Base-by-base conservation (phyloP, 2,113 vertebrate genomes). In the Glaucomys volans region DNA sequence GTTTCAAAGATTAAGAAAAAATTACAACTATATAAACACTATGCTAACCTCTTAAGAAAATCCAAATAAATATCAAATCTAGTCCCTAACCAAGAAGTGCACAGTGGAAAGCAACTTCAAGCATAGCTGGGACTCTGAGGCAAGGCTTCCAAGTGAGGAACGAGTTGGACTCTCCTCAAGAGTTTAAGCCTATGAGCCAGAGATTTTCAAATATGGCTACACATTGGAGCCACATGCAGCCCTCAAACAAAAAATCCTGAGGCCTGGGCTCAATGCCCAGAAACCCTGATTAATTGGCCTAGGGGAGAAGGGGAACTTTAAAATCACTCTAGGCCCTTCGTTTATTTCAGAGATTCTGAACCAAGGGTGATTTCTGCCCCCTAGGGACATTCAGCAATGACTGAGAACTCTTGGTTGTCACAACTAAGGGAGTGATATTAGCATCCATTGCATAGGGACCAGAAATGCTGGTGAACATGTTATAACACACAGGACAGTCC, bases 321-420 rank as follows among this genome's bases (percentile, higher is more conserved):
- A 72, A 90, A 28, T 84, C 50, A 3, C 22, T 76, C 40, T 54
- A 37, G 2, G 2, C 10, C 11, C 11, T 89, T 96, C 16, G 20
- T 85, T 95, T 91, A 40, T 74, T 52, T 92, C 54, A 92, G 16
- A 20, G 26, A 4, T 40, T 85, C 59, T 95, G 30, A 95, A 79
- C 2, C 32, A 24, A 5, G 5, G 1, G 30, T 64, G 40, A 79
- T 57, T 92, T 62, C 67, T 94, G 4, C 14, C 50, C 11, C n/a
- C 3, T 30, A 4, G 32, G 30, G 9, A 93, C 2, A 87, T 35
- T 32, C 71, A 66, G 40, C 26, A 90, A 69, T 47, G 20, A 79
- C 4, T 87, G 10, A 2, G 77, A 64, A 87, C 50, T 77, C 82
- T 82, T 47, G 47, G 8, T 26, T 86, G 40, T 86, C 74, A 86